Evolutionary conservation across 2,888 invertebrate species (phyloP), one percentile per base, ranked within the genome.

Genomic region (Charanyca ferruginea): DNA sequence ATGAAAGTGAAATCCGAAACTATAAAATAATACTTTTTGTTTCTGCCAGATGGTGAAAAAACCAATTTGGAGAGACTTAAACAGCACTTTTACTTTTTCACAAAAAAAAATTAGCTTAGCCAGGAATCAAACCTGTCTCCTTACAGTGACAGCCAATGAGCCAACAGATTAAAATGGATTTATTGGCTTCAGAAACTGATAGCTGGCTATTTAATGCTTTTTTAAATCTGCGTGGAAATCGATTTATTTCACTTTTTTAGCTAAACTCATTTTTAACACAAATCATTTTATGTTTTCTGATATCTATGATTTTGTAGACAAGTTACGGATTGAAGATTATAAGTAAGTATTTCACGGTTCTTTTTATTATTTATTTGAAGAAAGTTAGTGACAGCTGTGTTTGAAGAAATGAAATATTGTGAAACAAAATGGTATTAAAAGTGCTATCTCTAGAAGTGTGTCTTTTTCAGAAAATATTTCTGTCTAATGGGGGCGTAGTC

Each of bases 351-450:
- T 71, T 71, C 42, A 64, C 38, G 51, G 59, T 59, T 68, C 1
- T 48, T 60, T 2, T 32, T 54, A n/a, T 22, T 41, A 54, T 71
- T 71, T 55, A 65, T 54, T 65, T 59, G 25, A 22, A n/a, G 65
- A 71, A 72, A 71, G 71, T 60, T 20, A 20, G 49, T 49, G 25
- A 7, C 48, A 48, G 7, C 25, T 0, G 1, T 16, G 3, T 45
- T 5, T 45, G 8, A 13, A 38, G 38, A 38, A 38, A 16, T 4
- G 3, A 22, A 22, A 41, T 55, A 18, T 28, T n/a, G 0, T 7
- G 8, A 20, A 38, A 55, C 44, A 25, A 16, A n/a, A 13, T 20
- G 25, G 11, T 2, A 3, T 3, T 25, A n/a, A n/a, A 4, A 1
- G 16, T 38, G 2, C 11, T 32, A 9, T 32, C 9, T 9, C 3